Conservation (phyloP, 2,888 invertebrate species). For the Ctenicera cuprea region DNA sequence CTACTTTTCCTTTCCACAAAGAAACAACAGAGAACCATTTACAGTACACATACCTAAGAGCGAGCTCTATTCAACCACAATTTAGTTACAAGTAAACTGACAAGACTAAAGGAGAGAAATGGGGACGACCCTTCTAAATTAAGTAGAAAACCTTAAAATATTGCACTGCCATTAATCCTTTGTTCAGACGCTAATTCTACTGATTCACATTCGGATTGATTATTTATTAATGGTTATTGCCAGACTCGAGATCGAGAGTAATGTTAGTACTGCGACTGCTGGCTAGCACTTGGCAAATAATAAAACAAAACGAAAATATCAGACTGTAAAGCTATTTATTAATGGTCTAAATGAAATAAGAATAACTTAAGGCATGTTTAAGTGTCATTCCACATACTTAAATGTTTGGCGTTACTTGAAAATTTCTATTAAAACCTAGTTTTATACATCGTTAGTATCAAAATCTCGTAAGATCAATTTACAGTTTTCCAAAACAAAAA, state of each 20-base stretch:
- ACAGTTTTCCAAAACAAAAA: too few relatives aligned
- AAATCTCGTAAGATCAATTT: too few relatives aligned
- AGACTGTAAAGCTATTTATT: background rate
- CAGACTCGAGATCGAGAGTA: constrained; percentile 1
- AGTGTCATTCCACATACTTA: too few relatives aligned
- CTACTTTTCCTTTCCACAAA: too few relatives aligned
- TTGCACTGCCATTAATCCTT: constrained; percentile 24
- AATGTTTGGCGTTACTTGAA: too few relatives aligned
- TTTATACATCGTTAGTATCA: too few relatives aligned
- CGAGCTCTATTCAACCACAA: too few relatives aligned
- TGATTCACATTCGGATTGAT: constrained; percentile 24
- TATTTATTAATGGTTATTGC: constrained; percentile 28
- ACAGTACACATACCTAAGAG: too few relatives aligned
- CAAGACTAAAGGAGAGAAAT: background rate
- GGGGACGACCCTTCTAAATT: background rate
- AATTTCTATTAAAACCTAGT: too few relatives aligned
- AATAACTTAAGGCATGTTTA: too few relatives aligned
- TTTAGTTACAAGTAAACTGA: background rate
- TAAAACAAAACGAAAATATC: background rate
- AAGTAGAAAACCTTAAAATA: constrained; percentile 12
- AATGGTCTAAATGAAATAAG: too few relatives aligned
- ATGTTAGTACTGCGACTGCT: constrained; percentile 8
- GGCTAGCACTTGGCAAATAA: background rate
- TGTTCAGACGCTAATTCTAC: constrained; percentile 8
- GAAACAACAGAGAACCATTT: too few relatives aligned